Evolutionary conservation across 2,888 invertebrate genomes (phyloP).

Genomic region (Scaptomyza caliginosa): DNA sequence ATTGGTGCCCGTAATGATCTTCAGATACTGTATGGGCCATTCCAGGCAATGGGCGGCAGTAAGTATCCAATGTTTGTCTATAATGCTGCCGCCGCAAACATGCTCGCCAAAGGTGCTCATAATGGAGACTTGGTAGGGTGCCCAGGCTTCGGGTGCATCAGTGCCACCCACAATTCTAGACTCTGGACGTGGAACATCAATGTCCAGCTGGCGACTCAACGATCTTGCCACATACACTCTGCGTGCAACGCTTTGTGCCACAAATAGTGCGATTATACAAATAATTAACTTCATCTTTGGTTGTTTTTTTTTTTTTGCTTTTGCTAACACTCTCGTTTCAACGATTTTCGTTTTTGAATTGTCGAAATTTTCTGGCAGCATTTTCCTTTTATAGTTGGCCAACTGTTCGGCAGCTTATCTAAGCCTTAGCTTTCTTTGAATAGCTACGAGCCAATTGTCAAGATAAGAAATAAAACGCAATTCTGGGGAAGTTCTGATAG

Average conservation of each 20-base stretch:
- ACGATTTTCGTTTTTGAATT: conserved; percentile 43
- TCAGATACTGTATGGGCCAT: conserved; percentile 70
- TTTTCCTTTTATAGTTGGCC: conserved; percentile 57
- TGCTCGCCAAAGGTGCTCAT: conserved; percentile 77
- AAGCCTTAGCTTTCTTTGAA: conserved; percentile 48
- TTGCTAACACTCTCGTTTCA: conserved; percentile 4
- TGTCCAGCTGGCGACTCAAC: conserved; percentile 42
- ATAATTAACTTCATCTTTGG: conserved; percentile 52
- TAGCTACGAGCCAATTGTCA: conserved; percentile 3
- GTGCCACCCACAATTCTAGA: conserved; percentile 72
- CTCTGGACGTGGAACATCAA: conserved; percentile 36
- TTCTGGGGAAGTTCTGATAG: conserved; percentile 60
- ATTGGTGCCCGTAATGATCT: conserved; percentile 76
- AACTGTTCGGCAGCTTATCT: conserved; percentile 43
- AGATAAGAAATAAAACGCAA: conserved; percentile 45
- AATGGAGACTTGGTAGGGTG: conserved; percentile 83
- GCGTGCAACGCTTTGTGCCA: conserved; percentile 29
- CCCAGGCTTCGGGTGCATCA: conserved; percentile 53
- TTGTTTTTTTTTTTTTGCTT: neutral
- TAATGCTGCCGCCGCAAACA: conserved; percentile 82
- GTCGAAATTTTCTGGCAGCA: conserved; percentile 15
- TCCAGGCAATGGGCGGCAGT: conserved; percentile 82
- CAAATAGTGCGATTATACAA: conserved; percentile 22
- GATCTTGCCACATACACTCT: conserved; percentile 7
- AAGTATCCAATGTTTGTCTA: conserved; percentile 71